Evolutionary conservation across 2,797 vertebrate genomes (phyloP).

Genomic region (Crax fasciolata): DNA sequence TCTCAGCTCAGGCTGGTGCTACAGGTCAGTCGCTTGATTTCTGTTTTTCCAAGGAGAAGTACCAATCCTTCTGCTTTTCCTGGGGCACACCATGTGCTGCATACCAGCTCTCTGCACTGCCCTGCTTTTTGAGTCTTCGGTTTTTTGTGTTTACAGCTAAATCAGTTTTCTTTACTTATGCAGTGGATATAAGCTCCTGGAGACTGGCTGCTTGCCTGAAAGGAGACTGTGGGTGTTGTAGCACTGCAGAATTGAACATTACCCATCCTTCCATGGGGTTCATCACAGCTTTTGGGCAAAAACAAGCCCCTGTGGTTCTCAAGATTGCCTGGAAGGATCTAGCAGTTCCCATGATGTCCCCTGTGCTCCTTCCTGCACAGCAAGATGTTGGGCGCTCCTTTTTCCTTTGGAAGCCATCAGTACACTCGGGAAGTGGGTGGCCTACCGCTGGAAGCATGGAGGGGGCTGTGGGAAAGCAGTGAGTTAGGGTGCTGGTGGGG

Average conservation of each 20-base stretch:
- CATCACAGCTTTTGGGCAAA: not conserved
- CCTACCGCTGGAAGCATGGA: not conserved
- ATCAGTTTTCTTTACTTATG: not conserved
- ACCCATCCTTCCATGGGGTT: not conserved
- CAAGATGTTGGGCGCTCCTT: not conserved
- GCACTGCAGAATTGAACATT: not conserved
- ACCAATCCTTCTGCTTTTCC: not conserved
- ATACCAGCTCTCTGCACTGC: not conserved
- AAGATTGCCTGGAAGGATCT: no score
- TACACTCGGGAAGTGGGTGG: not conserved
- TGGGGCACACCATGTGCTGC: no score
- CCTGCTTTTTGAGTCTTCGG: no score
- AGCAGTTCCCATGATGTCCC: not conserved
- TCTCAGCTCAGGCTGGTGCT: not conserved
- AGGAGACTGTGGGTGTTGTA: not conserved
- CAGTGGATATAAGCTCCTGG: not conserved
- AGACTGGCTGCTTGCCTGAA: not conserved
- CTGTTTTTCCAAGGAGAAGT: not conserved
- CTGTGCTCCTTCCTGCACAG: not conserved
- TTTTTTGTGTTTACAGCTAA: not conserved
- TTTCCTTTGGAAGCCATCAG: not conserved
- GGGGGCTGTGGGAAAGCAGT: not conserved
- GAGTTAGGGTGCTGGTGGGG: not conserved
- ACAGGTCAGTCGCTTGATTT: not conserved
- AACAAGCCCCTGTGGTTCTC: not conserved